Evolutionary conservation across 2,888 invertebrate genomes (phyloP), one percentile per base, ranked within the genome.

Genomic region (Gibbula magus): DNA sequence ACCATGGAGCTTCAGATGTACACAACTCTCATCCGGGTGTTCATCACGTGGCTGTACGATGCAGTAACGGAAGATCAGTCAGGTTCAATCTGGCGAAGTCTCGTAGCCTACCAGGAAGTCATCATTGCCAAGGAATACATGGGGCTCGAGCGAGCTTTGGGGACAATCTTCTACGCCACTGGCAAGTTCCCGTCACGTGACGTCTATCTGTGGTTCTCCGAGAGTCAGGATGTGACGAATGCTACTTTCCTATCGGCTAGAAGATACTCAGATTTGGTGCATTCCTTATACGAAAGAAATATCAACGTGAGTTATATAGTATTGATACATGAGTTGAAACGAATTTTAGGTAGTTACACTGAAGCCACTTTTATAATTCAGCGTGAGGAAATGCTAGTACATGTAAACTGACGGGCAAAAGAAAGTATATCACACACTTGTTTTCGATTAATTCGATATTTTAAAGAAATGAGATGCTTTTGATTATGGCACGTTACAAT

Each of bases 21-120:
- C 80, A 86, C 90, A 8, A 86, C 85, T 32, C 84, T 87, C 82
- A 90, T 90, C 77, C 84, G 88, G 51, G 86, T 89, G 16, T 88
- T 90, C 80, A 87, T 89, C 75, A 86, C 86, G 61, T 90, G 90
- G 91, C 83, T 91, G 29, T 88, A 89, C 78, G 88, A 89, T 66
- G 86, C 90, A n/a, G 96, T 91, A 22, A 86, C 86, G 0, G 90
- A 90, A 79, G 87, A 88, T 18, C 83, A 87, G 20, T 87, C 87
- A 0, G 89, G 90, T 0, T 84, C 84, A 39, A 84, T 87, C 52
- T 91, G 90, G 91, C 85, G 88, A 82, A 85, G 85, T 13, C 84
- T 91, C 51, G 90, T 90, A n/a, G 90, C 91, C 22, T 89, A 89
- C 75, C 88, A 88, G 70, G 89, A 90, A 83, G 86, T 89, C 4